Conservation (phyloP, 2,113 vertebrate species). For the Telmatochromis sp. region DNA sequence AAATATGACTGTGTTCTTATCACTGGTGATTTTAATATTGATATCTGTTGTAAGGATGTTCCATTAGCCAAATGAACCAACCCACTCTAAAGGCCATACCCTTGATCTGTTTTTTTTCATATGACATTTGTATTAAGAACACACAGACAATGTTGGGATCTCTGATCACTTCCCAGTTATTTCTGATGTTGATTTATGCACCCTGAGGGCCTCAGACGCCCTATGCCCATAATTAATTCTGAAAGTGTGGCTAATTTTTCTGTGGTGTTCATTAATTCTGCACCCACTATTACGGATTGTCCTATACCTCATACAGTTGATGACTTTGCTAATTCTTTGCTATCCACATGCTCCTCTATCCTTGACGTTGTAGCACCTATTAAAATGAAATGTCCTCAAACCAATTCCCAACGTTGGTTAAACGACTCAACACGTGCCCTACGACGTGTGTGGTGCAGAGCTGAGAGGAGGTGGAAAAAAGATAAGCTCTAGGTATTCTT, state of each 20-base stretch:
- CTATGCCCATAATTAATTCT: neutral
- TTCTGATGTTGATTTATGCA: neutral
- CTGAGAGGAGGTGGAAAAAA: neutral
- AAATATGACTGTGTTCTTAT: neutral
- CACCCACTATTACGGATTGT: neutral
- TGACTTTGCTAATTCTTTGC: neutral
- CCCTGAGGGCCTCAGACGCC: fast-evolving
- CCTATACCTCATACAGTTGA: neutral
- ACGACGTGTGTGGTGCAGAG: fast-evolving
- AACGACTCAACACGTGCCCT: fast-evolving
- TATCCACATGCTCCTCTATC: neutral
- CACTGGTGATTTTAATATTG: neutral
- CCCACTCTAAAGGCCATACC: neutral
- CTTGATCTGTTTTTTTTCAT: neutral
- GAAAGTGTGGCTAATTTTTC: neutral
- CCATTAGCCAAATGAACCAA: neutral
- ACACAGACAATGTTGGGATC: neutral
- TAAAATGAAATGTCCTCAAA: neutral
- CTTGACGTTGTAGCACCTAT: neutral
- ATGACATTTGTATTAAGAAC: neutral
- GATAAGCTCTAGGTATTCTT: fast-evolving
- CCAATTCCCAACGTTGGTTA: neutral
- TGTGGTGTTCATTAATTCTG: neutral
- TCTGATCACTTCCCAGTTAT: neutral
- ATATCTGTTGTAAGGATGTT: neutral